These are phyloP conservation scores for Urocolius indicus DNA, from an alignment of 2,113 vertebrate species.

Conservation along the genomic window DNA sequence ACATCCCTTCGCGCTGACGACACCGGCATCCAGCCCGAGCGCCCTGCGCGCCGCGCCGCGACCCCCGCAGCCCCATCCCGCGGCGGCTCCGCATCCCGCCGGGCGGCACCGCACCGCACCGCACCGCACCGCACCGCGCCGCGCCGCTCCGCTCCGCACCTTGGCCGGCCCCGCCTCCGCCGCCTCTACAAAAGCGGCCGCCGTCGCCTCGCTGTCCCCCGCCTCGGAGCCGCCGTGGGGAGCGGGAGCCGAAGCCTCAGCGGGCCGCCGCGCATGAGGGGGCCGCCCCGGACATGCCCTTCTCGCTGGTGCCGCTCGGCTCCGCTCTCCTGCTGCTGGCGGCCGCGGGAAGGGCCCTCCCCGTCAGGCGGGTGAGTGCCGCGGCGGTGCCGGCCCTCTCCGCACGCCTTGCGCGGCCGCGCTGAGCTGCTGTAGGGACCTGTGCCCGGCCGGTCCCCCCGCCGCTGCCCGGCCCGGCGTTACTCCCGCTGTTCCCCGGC, in stretches of 20 bases:
- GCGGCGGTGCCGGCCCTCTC: neutral
- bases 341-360: constrained; percentile 55
- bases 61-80: neutral
- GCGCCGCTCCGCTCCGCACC: neutral
- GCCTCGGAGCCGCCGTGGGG: neutral
- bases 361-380: constrained; percentile 70
- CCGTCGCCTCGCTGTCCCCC: neutral
- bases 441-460: neutral
- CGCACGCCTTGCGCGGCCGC: neutral
- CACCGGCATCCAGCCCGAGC: neutral
- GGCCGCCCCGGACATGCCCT: neutral
- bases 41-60: fast-evolving
- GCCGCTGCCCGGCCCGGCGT: neutral
- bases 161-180: neutral
- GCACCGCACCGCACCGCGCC: neutral
- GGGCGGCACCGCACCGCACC: neutral
- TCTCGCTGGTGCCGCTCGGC: neutral
- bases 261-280: neutral
- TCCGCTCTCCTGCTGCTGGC: constrained; percentile 52
- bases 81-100: neutral
- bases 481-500: neutral
- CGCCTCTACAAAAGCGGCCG: constrained; percentile 8
- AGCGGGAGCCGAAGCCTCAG: neutral
- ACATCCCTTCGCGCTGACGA: neutral
- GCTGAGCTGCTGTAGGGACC: no score